These are phyloP conservation scores for Octopus bimaculoides DNA, from an alignment of 1,140 invertebrate species.

Conservation along the genomic window DNA sequence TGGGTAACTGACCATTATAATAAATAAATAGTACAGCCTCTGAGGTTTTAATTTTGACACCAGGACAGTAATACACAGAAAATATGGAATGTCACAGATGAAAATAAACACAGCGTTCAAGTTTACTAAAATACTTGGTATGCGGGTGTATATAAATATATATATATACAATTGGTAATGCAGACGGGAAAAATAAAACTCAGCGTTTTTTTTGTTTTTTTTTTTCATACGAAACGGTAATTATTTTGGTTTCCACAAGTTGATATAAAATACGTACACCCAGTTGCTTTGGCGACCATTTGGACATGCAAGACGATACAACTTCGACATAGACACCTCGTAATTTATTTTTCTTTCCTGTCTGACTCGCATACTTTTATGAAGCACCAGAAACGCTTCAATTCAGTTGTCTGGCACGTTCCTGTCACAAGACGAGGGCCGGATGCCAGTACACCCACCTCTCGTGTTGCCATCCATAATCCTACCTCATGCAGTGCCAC, in stretches of 20 bases:
- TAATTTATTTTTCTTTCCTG: slow-evolving; percentile 10
- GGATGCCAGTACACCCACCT: slow-evolving; percentile 37
- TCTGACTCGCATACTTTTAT: slow-evolving; percentile 47
- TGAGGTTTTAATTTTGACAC: too few relatives aligned
- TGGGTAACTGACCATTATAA: too few relatives aligned
- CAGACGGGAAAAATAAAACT: too few relatives aligned
- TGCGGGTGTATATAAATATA: too few relatives aligned
- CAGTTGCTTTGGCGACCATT: neutral
- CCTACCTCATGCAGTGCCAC: slow-evolving; percentile 30
- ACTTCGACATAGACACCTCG: neutral
- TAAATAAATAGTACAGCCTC: too few relatives aligned
- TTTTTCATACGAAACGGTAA: too few relatives aligned
- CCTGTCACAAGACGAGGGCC: slow-evolving; percentile 24
- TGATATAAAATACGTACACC: neutral
- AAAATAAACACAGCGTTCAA: too few relatives aligned
- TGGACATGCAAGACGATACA: neutral
- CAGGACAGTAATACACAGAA: too few relatives aligned
- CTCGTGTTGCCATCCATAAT: slow-evolving; percentile 40
- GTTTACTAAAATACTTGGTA: too few relatives aligned
- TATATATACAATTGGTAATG: too few relatives aligned
- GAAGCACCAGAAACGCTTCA: slow-evolving; percentile 36
- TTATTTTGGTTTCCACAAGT: neutral
- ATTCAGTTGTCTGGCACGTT: slow-evolving; percentile 14
- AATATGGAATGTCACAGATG: too few relatives aligned
- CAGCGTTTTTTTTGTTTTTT: too few relatives aligned